These are phyloP conservation scores for Hycleus cichorii DNA, from an alignment of 1,140 invertebrate species.

Conservation along the genomic window DNA sequence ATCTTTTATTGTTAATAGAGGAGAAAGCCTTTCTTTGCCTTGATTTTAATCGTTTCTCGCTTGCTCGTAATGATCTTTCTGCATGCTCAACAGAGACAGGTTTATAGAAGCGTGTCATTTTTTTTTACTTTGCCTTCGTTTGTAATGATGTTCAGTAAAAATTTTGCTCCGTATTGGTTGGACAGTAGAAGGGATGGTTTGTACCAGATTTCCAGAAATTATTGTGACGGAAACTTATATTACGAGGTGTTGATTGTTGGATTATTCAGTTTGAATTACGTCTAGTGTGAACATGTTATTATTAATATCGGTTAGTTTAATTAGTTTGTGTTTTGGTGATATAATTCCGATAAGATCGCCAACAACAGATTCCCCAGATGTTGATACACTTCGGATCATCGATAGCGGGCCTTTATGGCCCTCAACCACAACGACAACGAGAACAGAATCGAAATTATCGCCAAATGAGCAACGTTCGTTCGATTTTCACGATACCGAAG, in stretches of 20 bases:
- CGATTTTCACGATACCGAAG: neutral
- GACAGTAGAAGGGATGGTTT: constrained; percentile 18
- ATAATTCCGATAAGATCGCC: neutral
- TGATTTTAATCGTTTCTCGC: too few relatives aligned
- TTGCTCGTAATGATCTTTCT: constrained; percentile 13
- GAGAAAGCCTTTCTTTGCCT: constrained; percentile 16
- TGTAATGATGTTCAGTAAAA: too few relatives aligned
- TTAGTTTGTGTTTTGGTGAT: neutral
- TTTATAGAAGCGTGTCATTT: constrained; percentile 15
- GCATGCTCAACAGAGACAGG: constrained; percentile 13
- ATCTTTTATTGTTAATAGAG: neutral
- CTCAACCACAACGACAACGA: constrained; percentile 4
- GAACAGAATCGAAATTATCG: constrained; percentile 6
- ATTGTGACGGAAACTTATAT: constrained; percentile 30
- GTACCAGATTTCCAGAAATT: constrained; percentile 26
- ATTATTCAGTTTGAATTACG: constrained; percentile 24
- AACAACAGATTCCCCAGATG: constrained; percentile 42
- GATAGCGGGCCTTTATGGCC: constrained; percentile 40
- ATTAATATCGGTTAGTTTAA: neutral
- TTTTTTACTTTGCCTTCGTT: neutral
- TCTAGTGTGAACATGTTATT: constrained; percentile 16
- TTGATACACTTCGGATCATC: constrained; percentile 47
- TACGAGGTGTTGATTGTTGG: constrained; percentile 13
- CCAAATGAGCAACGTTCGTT: constrained; percentile 4
- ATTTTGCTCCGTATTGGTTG: neutral